Percentiles rank a stretch among this genome's conserved stretches.
phyloP scores from a whole-genome alignment of 2,888 invertebrate genomes.

The Morinoia aosen region DNA sequence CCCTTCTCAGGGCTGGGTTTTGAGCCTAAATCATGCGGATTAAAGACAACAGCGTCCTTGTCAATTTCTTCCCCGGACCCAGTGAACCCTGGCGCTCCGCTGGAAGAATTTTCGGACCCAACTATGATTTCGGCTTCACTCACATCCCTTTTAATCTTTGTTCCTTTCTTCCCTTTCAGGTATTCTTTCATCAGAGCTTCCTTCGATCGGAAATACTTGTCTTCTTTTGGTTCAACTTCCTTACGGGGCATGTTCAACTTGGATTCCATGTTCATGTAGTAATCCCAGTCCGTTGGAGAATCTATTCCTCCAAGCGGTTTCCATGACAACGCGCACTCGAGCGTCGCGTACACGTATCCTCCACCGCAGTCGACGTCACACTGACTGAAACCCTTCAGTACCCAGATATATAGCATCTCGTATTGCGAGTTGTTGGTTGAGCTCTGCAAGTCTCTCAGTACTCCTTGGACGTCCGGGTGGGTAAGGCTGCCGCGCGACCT shows the following conservation, averaged over 20 bases:
- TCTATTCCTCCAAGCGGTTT: background rate
- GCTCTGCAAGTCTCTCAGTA: background rate
- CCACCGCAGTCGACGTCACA: conserved; percentile 60
- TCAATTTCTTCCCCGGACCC: background rate
- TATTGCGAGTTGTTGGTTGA: background rate
- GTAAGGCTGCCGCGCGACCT: background rate
- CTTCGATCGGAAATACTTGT: background rate
- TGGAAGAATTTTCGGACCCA: background rate
- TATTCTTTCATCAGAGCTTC: background rate
- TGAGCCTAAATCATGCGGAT: background rate
- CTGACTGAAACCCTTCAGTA: conserved; percentile 32
- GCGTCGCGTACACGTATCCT: conserved; percentile 52
- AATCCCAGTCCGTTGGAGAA: background rate
- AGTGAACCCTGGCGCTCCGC: background rate
- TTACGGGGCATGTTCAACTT: background rate
- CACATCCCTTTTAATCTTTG: conserved; percentile 35
- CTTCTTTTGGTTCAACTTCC: conserved; percentile 7
- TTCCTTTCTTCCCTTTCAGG: background rate
- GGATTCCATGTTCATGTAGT: background rate
- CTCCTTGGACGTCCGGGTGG: background rate
- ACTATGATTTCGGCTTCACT: background rate
- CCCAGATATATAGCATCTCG: conserved; percentile 55
- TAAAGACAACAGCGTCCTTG: background rate
- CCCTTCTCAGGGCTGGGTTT: background rate
- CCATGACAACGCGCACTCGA: background rate